Conservation (phyloP, 2,797 vertebrate species). For the Spheniscus humboldti region DNA sequence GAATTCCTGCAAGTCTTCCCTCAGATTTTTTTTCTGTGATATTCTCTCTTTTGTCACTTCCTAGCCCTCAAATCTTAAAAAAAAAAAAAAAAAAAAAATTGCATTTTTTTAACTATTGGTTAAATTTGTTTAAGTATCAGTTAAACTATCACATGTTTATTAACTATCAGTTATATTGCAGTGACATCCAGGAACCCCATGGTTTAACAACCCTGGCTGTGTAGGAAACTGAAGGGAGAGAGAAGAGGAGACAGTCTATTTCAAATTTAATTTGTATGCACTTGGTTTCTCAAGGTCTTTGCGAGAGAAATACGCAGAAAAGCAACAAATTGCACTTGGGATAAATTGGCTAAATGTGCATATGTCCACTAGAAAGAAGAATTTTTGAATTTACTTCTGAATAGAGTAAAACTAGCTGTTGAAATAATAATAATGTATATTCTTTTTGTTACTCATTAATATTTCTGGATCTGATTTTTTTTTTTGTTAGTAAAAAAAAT, state of each 20-base stretch:
- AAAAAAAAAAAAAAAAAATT: background rate
- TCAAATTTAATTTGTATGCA: background rate
- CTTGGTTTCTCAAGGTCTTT: slow-evolving; percentile 1
- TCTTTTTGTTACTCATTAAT: background rate
- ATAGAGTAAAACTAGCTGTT: background rate
- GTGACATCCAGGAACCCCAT: background rate
- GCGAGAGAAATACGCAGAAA: background rate
- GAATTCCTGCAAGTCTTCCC: background rate
- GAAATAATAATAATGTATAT: background rate
- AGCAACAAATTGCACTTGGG: background rate
- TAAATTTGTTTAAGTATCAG: background rate
- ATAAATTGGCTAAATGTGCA: background rate
- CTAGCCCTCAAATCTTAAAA: background rate
- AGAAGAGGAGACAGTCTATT: background rate
- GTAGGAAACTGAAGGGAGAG: background rate
- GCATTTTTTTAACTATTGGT: background rate
- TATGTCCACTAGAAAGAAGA: background rate
- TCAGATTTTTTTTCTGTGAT: background rate
- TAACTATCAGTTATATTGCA: background rate
- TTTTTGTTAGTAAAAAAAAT: background rate
- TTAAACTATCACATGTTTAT: background rate
- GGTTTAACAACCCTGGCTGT: background rate
- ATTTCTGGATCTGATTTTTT: background rate
- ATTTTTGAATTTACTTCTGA: background rate
- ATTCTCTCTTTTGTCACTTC: background rate